Evolutionary conservation across 2,113 vertebrate genomes (phyloP).

Genomic region (Origma solitaria): DNA sequence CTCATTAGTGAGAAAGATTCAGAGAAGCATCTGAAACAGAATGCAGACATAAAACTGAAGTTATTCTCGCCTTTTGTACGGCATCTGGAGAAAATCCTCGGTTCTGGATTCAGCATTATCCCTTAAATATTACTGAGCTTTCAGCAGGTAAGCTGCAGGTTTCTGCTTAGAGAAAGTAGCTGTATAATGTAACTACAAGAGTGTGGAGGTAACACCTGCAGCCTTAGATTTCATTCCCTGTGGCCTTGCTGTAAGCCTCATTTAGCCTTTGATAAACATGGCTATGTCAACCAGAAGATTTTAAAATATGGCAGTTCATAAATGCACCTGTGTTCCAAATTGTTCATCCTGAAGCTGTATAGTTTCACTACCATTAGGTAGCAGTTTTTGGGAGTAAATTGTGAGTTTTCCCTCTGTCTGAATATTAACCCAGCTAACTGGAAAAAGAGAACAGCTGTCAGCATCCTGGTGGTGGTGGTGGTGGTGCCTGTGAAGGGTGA

Average conservation of each 20-base stretch:
- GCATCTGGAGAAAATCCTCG: background rate
- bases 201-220: background rate
- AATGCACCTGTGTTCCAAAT: background rate
- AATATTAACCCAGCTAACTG: background rate
- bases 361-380: background rate
- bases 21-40: background rate
- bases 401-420: background rate
- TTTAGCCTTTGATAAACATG: background rate
- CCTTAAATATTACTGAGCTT: background rate
- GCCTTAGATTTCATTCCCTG: background rate
- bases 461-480: background rate
- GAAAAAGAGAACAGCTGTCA: background rate
- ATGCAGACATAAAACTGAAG: background rate
- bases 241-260: background rate
- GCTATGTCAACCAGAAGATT: background rate
- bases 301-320: background rate
- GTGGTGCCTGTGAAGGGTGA: background rate
- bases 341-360: background rate
- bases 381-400: background rate
- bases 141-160: background rate
- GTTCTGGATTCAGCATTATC: background rate
- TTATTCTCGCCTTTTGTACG: rapidly evolving
- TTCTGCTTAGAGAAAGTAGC: background rate
- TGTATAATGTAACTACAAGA: background rate
- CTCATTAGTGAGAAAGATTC: background rate